phyloP scores from a whole-genome alignment of 2,888 invertebrate genomes.

The Acrobasis consociella region DNA sequence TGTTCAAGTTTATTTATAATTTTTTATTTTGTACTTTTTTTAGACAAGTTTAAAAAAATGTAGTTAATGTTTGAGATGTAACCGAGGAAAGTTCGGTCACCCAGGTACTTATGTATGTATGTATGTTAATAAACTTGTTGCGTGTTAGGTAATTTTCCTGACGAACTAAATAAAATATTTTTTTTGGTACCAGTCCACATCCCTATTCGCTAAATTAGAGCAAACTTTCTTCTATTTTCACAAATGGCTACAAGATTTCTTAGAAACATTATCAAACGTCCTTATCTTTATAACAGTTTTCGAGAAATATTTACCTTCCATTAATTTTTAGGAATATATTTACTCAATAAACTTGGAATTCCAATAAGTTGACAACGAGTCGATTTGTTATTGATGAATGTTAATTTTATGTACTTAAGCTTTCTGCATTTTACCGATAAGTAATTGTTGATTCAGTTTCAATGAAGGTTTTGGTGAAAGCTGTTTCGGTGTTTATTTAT shows the following conservation, averaged over 20 bases:
- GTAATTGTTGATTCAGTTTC: conserved; percentile 17
- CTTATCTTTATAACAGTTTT: conserved; percentile 3
- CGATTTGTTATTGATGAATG: conserved; percentile 33
- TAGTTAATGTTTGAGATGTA: too few species aligned
- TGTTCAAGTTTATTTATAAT: too few species aligned
- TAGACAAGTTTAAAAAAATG: too few species aligned
- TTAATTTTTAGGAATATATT: conserved; percentile 17
- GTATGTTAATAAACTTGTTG: too few species aligned
- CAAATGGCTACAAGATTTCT: not conserved
- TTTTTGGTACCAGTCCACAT: too few species aligned
- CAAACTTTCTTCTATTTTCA: not conserved
- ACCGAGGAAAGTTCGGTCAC: too few species aligned
- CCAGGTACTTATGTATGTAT: too few species aligned
- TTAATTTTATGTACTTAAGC: conserved; percentile 30
- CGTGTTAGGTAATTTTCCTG: too few species aligned
- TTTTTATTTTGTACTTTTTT: too few species aligned
- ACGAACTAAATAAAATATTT: too few species aligned
- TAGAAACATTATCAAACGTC: not conserved
- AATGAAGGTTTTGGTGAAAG: not conserved
- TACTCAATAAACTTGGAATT: conserved; percentile 10
- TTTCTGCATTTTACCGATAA: conserved; percentile 22
- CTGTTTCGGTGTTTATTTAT: not conserved
- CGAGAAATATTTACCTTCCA: conserved; percentile 5
- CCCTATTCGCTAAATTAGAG: too few species aligned
- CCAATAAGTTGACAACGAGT: conserved; percentile 28